Conservation (phyloP, 2,888 invertebrate genomes). For the Atherix ibis region DNA sequence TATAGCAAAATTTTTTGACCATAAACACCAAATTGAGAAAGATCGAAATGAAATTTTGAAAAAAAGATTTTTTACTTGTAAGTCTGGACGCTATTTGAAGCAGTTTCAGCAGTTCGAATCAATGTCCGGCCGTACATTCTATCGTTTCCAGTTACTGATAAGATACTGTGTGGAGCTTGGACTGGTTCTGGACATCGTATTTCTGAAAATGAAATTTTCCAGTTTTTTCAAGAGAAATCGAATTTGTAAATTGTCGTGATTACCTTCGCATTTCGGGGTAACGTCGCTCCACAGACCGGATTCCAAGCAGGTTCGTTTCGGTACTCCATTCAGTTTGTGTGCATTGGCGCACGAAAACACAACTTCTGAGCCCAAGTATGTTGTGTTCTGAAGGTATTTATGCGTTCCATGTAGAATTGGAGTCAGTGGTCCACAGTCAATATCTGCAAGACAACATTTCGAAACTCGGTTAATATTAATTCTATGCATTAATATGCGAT, state of each 20-base stretch:
- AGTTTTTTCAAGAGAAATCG: constrained; percentile 1
- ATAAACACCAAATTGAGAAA: too few relatives aligned
- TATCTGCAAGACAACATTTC: constrained; percentile 38
- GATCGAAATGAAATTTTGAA: too few relatives aligned
- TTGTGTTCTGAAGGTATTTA: constrained; percentile 60
- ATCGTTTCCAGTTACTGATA: constrained; percentile 82
- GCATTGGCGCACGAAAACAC: constrained; percentile 64
- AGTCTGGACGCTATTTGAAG: constrained; percentile 50
- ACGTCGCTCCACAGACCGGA: constrained; percentile 70
- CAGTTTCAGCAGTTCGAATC: constrained; percentile 55
- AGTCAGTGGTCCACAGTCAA: constrained; percentile 76
- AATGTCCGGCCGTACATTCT: constrained; percentile 73
- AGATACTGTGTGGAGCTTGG: constrained; percentile 67
- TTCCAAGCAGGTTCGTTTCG: constrained; percentile 54
- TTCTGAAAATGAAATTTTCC: constrained; percentile 38
- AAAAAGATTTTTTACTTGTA: constrained; percentile 57
- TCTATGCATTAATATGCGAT: too few relatives aligned
- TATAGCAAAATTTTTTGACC: too few relatives aligned
- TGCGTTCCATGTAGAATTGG: constrained; percentile 62
- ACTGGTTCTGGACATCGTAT: constrained; percentile 75
- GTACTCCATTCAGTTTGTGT: constrained; percentile 61
- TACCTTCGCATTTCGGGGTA: constrained; percentile 66
- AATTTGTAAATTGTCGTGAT: too few relatives aligned
- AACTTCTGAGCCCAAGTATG: constrained; percentile 66
- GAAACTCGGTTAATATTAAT: not conserved